These are phyloP conservation scores for Amphilophus citrinellus DNA, from an alignment of 2,113 vertebrate genomes.

Conservation along the genomic window DNA sequence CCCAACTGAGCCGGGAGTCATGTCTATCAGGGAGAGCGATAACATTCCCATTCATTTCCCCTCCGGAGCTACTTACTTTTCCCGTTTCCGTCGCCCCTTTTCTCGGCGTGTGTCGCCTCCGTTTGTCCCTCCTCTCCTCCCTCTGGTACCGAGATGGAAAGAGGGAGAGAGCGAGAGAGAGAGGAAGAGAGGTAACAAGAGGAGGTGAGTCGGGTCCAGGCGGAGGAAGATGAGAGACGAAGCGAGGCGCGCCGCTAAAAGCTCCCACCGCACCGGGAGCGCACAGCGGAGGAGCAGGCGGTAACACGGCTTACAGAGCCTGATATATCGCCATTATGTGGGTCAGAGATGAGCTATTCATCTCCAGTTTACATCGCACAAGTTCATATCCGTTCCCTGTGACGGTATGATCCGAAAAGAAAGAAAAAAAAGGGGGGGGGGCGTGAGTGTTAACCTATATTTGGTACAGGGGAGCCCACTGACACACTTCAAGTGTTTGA, in stretches of 20 bases:
- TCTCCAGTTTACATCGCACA: constrained; percentile 49
- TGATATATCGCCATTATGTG: constrained; percentile 68
- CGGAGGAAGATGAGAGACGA: constrained; percentile 38
- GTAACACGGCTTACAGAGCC: constrained; percentile 12
- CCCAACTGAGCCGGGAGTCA: neutral
- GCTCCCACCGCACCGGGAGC: constrained; percentile 21
- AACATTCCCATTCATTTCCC: neutral
- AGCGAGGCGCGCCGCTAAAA: constrained; percentile 7
- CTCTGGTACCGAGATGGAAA: constrained; percentile 34
- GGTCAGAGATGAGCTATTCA: constrained; percentile 73
- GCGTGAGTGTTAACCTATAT: constrained; percentile 53
- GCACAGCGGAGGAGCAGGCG: constrained; percentile 27
- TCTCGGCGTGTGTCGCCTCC: constrained; percentile 1
- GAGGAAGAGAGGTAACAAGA: neutral
- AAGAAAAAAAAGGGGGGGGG: neutral
- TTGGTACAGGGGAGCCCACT: constrained; percentile 39
- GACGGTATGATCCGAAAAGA: constrained; percentile 45
- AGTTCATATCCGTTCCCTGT: constrained; percentile 28
- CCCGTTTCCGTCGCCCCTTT: constrained; percentile 20
- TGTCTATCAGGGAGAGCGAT: neutral
- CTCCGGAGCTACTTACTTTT: constrained; percentile 53
- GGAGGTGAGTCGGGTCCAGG: constrained; percentile 8
- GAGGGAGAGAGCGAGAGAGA: neutral
- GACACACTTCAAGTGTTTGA: constrained; percentile 26
- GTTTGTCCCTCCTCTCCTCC: constrained; percentile 21